Evolutionary conservation across 30 jellyfish, hydroid and myxozoan species (phyloP).

Genomic region (Chrysaora quinquecirrha): DNA sequence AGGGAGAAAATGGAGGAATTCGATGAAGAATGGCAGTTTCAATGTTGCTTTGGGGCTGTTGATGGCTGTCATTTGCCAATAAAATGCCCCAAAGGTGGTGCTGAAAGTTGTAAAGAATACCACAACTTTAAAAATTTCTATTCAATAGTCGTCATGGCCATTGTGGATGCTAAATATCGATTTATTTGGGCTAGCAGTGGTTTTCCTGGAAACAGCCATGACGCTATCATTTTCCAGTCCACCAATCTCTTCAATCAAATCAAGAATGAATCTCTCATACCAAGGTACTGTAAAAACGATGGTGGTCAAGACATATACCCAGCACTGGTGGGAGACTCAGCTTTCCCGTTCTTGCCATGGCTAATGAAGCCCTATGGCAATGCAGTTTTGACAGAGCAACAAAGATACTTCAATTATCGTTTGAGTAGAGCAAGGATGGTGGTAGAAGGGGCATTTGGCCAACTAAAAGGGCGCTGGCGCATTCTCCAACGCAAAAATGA

Average conservation of each 20-base stretch:
- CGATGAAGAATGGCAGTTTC: slow-evolving; percentile 61
- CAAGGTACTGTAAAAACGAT: slow-evolving; percentile 28
- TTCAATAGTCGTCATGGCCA: slow-evolving; percentile 49
- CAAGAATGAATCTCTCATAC: slow-evolving; percentile 17
- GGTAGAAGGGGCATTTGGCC: slow-evolving; percentile 67
- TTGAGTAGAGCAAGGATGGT: slow-evolving; percentile 73
- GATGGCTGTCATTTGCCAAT: slow-evolving; percentile 72
- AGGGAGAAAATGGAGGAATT: slow-evolving; percentile 40
- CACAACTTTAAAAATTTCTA: slow-evolving; percentile 57
- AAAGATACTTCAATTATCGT: slow-evolving; percentile 48
- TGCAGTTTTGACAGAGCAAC: slow-evolving; percentile 48
- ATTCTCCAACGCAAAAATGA: slow-evolving; percentile 51
- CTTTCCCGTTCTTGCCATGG: slow-evolving; percentile 47
- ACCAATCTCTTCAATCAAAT: slow-evolving; percentile 10
- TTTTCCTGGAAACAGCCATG: slow-evolving; percentile 47
- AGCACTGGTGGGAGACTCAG: slow-evolving; percentile 50
- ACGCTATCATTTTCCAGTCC: slow-evolving; percentile 39
- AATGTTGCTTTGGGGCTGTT: slow-evolving; percentile 66
- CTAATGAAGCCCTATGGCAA: slow-evolving; percentile 55
- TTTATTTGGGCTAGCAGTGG: slow-evolving; percentile 66
- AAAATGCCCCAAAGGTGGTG: slow-evolving; percentile 68
- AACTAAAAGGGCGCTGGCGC: slow-evolving; percentile 68
- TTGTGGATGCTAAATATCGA: slow-evolving; percentile 63
- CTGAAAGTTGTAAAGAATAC: slow-evolving; percentile 58
- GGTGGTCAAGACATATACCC: slow-evolving; percentile 19